A percentile compares a stretch with the other conserved stretches of the same genome.
Conservation (phyloP, 2,113 vertebrate genomes). For the Microcebus lehilahytsara region DNA sequence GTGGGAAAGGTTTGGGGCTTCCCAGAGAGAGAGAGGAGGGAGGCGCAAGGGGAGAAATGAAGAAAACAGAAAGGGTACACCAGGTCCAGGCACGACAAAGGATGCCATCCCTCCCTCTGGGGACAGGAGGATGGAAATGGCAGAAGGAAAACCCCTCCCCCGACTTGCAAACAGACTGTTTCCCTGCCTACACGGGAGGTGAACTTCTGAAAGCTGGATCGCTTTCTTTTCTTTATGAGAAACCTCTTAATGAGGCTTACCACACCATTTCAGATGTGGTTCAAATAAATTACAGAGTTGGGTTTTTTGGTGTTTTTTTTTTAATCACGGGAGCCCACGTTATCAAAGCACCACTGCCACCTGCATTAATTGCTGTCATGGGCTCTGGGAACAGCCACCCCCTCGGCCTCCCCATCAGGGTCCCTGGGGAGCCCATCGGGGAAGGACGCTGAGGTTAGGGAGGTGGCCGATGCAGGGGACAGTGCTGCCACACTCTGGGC, state of each 20-base stretch:
- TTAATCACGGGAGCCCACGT: not conserved
- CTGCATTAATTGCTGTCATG: slow-evolving; percentile 48
- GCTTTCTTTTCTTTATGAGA: not conserved
- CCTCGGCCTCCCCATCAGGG: not conserved
- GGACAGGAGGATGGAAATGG: not conserved
- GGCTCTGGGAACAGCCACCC: slow-evolving; percentile 35
- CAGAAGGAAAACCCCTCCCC: not conserved
- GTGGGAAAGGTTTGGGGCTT: not conserved
- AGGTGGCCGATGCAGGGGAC: not conserved
- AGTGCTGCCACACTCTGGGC: not conserved
- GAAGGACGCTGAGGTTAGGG: not conserved
- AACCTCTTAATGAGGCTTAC: not conserved
- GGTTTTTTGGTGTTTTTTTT: not conserved
- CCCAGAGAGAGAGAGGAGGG: not conserved
- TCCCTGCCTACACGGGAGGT: not conserved
- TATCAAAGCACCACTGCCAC: slow-evolving; percentile 32
- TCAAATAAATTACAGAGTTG: slow-evolving; percentile 12
- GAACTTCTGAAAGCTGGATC: not conserved
- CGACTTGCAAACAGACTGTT: not conserved
- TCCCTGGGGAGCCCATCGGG: not conserved
- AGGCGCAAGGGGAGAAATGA: not conserved
- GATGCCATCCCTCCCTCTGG: not conserved
- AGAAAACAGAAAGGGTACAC: not conserved
- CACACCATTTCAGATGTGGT: not conserved
- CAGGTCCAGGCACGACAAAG: not conserved